Conservation (phyloP, 1,140 invertebrate species). For the Subanguina moxae region DNA sequence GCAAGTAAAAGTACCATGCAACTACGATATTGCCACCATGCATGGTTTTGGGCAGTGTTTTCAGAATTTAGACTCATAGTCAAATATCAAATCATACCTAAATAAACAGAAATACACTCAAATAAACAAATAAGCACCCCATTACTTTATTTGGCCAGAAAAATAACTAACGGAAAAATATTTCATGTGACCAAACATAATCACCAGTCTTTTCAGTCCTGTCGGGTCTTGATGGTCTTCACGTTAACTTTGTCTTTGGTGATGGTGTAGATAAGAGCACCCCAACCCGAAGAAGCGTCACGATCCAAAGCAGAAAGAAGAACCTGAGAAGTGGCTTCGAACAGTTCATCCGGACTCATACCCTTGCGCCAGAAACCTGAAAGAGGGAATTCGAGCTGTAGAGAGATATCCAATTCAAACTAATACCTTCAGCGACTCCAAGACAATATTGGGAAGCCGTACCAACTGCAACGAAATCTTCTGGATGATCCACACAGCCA, state of each 20-base stretch:
- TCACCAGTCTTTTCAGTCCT: constrained; percentile 55
- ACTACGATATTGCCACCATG: too few relatives aligned
- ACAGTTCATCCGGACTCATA: constrained; percentile 79
- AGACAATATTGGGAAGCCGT: constrained; percentile 87
- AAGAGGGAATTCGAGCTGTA: constrained; percentile 11
- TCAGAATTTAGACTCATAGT: too few relatives aligned
- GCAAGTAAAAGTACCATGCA: too few relatives aligned
- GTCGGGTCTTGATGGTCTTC: constrained; percentile 55
- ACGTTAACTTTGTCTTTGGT: constrained; percentile 56
- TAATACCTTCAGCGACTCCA: constrained; percentile 91
- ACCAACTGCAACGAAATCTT: constrained; percentile 92
- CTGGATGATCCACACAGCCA: constrained; percentile 67
- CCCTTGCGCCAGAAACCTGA: constrained; percentile 52
- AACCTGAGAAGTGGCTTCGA: constrained; percentile 93
- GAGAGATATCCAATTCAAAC: background rate
- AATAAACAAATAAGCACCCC: too few relatives aligned
- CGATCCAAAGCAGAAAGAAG: constrained; percentile 91
- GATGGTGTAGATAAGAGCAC: constrained; percentile 89
- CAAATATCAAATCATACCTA: too few relatives aligned
- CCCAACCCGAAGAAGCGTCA: constrained; percentile 96
- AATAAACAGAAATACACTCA: too few relatives aligned
- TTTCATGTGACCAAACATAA: too few relatives aligned
- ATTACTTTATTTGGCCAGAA: too few relatives aligned
- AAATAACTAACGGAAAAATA: too few relatives aligned
- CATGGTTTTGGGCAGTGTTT: too few relatives aligned